Conservation (phyloP, 2,888 invertebrate genomes). For the Leptopilina syphax region DNA sequence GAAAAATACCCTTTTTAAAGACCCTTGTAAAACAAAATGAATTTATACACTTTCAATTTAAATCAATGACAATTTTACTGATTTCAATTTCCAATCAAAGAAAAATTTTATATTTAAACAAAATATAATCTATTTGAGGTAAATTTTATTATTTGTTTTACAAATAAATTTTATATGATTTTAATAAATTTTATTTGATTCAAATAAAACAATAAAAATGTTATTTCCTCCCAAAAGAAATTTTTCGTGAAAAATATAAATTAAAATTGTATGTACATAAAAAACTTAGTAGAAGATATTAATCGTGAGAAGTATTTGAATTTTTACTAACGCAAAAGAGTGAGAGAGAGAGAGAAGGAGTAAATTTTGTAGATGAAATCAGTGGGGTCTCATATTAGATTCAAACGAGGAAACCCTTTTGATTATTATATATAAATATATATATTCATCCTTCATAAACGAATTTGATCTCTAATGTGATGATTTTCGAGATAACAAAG, state of each 20-base stretch:
- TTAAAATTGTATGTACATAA: too few species aligned
- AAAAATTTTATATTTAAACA: too few species aligned
- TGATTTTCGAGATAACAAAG: slow-evolving; percentile 40
- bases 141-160: too few species aligned
- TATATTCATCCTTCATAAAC: neutral
- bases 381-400: slow-evolving; percentile 52
- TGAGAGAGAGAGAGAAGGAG: neutral
- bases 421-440: slow-evolving; percentile 47
- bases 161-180: too few species aligned
- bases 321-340: neutral
- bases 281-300: neutral
- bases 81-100: too few species aligned
- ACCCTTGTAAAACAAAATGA: neutral
- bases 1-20: neutral
- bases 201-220: too few species aligned
- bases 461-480: slow-evolving; percentile 12
- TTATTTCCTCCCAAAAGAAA: too few species aligned
- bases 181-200: too few species aligned
- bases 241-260: too few species aligned
- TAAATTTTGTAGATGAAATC: slow-evolving; percentile 17
- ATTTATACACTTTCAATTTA: too few species aligned
- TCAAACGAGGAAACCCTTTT: slow-evolving; percentile 60
- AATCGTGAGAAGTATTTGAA: slow-evolving; percentile 13
- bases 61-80: neutral
- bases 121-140: too few species aligned